Base-by-base conservation (phyloP, 37 sponge, comb jelly and placozoan species). In the Beroe forskalii region DNA sequence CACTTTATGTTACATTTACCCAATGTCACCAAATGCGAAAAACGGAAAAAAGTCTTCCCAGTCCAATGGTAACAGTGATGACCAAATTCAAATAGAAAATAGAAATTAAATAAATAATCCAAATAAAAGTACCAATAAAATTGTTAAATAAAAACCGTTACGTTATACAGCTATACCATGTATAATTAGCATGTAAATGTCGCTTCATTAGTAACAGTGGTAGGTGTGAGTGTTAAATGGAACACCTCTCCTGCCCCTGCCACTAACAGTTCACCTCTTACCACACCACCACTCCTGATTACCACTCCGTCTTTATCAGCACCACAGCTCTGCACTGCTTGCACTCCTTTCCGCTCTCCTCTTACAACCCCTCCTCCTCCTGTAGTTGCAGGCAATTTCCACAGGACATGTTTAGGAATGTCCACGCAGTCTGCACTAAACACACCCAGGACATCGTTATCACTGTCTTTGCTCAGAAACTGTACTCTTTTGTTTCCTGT, bases 401-500 rank as follows among this genome's bases (percentile, higher is more conserved):
- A 48, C 55, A 48, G 55, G 55, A 48, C 6, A 12, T 48, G 55
- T 17, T 48, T 17, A 48, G 55, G 12, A 17, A 12, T 48, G 12
- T 12, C 55, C 12, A 48, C 12, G 12, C 55, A 48, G 12, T 48
- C 55, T 6, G 12, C 12, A 12, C 12, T 12, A 48, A 48, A 48
- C 12, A 48, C 55, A 17, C 38, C 72, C 17, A 69, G 12, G 19
- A 69, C 72, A 36, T 28, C 38, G 32, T 69, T 69, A 20, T 69
- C 72, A 32, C 17, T 69, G 9, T 69, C 72, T 3, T 33, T 2
- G 12, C 39, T 14, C 19, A 69, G 12, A 36, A 69, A 36, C 72
- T 69, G 72, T 36, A 69, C 32, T 20, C 72, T 32, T 32, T 36
- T 69, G 38, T 69, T 69, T 35, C 72, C 72, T 69, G 72, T n/a